Conservation (phyloP, 1,140 invertebrate species). For the Gonatopus flavifemur region DNA sequence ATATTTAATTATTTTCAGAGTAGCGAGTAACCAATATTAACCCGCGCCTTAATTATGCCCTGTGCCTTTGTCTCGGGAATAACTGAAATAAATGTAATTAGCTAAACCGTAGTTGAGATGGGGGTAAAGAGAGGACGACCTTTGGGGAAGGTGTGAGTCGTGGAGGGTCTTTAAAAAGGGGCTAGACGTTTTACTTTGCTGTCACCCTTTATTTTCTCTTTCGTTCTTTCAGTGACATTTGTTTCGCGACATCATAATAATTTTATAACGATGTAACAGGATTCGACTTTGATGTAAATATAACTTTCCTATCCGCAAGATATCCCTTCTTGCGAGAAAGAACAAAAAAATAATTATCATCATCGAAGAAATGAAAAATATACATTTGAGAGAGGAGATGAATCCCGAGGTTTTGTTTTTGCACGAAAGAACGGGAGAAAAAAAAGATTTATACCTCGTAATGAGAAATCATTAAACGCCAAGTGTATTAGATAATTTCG, state of each 20-base stretch:
- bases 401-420: constrained; percentile 11
- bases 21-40: constrained; percentile 23
- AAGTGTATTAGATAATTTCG: constrained; percentile 56
- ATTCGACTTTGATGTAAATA: too few relatives aligned
- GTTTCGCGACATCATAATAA: too few relatives aligned
- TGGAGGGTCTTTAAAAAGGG: constrained; percentile 5
- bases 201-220: neutral
- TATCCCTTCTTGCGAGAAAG: too few relatives aligned
- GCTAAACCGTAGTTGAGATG: neutral
- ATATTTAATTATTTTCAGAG: constrained; percentile 26
- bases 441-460: constrained; percentile 56
- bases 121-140: constrained; percentile 2
- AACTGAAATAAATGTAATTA: constrained; percentile 32
- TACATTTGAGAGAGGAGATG: constrained; percentile 18
- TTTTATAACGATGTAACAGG: too few relatives aligned
- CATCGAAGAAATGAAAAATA: too few relatives aligned
- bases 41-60: constrained; percentile 20
- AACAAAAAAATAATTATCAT: too few relatives aligned
- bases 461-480: constrained; percentile 58
- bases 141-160: neutral
- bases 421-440: constrained; percentile 15
- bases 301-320: too few relatives aligned
- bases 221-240: neutral
- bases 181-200: neutral
- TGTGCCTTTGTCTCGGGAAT: constrained; percentile 21